Base-by-base conservation (phyloP, 2,797 vertebrate genomes). In the Xenops minutus region DNA sequence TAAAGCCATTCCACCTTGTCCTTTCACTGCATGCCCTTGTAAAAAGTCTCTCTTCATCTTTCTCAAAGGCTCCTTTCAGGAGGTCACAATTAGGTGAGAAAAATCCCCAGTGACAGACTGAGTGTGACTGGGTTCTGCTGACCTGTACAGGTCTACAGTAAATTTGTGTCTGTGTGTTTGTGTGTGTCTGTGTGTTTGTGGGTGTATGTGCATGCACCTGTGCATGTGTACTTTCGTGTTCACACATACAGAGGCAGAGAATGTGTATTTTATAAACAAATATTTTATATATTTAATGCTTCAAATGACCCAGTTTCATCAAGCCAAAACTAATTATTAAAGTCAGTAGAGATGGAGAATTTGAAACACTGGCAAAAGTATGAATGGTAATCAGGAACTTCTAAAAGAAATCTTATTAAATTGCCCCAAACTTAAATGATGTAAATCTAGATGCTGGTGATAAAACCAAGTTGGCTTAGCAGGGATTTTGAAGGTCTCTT, bases 141-240 rank as follows among this genome's bases (percentile, higher is more conserved):
- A 89, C 8, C 39, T 73, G 9, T 46, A 82, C 20, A 58, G 3
- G 22, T 85, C 27, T 62, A 5, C 55, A 73, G 11, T 51, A 62
- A 61, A 22, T 88, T 24, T 63, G 9, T 34, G 24, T 27, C 7
- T 32, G 19, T 20, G 23, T 24, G 26, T 43, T 19, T 43, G 43
- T 19, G 18, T 43, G 7, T 43, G 21, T 56, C 11, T 10, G 23
- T 14, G 8, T 16, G 19, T 9, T 22, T 12, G 11, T 34, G 5
- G 3, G 26, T 14, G 11, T 27, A 14, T 16, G 9, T 29, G 24
- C 10, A 14, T 13, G 4, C 7, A 1, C 8, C 3, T 4, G 4
- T 62, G 30, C 18, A 5, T 14, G 11, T 61, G 32, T 67, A 26
- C 36, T 46, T 29, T 48, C 5, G 1, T 61, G 9, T 34, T 71